Evolutionary conservation across 2,113 vertebrate genomes (phyloP).

Genomic region (Platycercus adscitus): DNA sequence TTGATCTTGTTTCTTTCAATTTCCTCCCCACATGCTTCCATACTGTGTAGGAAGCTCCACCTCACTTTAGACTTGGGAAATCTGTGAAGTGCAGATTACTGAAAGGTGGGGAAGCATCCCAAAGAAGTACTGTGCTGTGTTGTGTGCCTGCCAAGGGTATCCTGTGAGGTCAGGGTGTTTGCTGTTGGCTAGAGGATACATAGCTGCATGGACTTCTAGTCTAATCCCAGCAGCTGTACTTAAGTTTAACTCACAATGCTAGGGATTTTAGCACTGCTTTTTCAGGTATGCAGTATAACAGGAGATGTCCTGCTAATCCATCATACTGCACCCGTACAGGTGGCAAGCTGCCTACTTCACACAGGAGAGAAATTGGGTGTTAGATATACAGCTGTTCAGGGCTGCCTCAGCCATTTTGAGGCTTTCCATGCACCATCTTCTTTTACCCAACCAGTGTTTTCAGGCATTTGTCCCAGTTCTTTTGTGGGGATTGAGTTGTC

Average conservation of each 20-base stretch:
- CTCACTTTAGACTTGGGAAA: background rate
- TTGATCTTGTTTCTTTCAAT: background rate
- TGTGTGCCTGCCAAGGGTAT: rapidly evolving
- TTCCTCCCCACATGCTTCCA: background rate
- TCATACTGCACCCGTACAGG: rapidly evolving
- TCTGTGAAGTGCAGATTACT: background rate
- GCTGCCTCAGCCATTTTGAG: background rate
- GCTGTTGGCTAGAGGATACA: background rate
- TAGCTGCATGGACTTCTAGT: background rate
- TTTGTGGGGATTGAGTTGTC: background rate
- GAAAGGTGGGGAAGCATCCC: background rate
- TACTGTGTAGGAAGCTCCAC: background rate
- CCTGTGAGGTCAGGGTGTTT: background rate
- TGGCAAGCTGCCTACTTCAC: background rate
- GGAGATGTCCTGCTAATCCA: background rate
- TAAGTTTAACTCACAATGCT: background rate
- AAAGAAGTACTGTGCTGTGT: background rate
- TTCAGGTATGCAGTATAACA: background rate
- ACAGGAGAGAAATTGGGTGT: rapidly evolving
- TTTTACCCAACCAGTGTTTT: background rate
- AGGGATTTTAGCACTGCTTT: background rate
- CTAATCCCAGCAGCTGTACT: background rate
- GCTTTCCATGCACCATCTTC: background rate
- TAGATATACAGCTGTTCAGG: background rate
- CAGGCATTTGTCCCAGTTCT: background rate